Evolutionary conservation across 2,888 invertebrate species (phyloP), one percentile per base, ranked within the genome.

Genomic region (Pollenia griseotomentosa): DNA sequence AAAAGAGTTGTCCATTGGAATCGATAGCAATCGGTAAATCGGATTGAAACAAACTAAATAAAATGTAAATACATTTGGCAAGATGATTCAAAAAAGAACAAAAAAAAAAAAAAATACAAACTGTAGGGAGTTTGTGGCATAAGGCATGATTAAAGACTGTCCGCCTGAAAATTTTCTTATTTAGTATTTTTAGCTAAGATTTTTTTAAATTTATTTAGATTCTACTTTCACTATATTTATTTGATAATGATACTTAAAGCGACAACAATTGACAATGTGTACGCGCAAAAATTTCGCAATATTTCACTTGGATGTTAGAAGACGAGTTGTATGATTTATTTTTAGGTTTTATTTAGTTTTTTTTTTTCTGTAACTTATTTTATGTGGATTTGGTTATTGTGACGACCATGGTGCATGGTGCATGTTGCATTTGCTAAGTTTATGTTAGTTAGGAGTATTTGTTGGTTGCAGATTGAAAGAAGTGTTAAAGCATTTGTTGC

Each of bases 401-500:
- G 44, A 44, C 65, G 44, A 44, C 65, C 33, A 51, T 51, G 57
- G 48, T 73, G 59, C 33, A 51, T 51, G 57, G 48, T 73, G 59
- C 73, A 79, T 19, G 23, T 77, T 79, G 12, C 59, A 16, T 33
- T 71, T 44, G 53, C 16, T 44, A 10, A n/a, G 23, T 0, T 7
- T 7, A 51, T 46, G 65, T 16, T 9, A 51, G 55, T 80, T 65
- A 63, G 68, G 10, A 63, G 55, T 61, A 48, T 19, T 63, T 59
- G 16, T 14, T 65, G 71, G 11, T 57, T 48, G 70, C 33, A 46
- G 65, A 71, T 48, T 53, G 68, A 73, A 82, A 57, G 78, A 86
- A 78, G 86, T 86, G 86, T 83, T 86, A 79, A 57, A 63, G 79
- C 79, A 86, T 86, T 86, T 86, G 86, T 83, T 86, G 82, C 86